Evolutionary conservation across 2,113 vertebrate genomes (phyloP).

Genomic region (Pteruthius melanotis): DNA sequence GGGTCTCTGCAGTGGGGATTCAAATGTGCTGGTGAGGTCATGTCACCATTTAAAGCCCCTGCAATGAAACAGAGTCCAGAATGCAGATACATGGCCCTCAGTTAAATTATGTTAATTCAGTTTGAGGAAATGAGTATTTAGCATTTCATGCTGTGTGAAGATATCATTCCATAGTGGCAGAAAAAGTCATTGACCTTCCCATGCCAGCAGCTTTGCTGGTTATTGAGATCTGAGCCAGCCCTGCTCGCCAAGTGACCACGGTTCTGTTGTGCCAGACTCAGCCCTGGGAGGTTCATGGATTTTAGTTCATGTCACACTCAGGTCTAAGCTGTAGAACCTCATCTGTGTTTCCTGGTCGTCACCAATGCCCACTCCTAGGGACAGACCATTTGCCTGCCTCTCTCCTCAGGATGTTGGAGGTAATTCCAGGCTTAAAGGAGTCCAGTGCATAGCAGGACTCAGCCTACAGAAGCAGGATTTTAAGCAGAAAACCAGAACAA

Average conservation of each 20-base stretch:
- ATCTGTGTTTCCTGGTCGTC: neutral
- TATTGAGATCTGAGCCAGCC: neutral
- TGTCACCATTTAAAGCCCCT: neutral
- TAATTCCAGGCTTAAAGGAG: neutral
- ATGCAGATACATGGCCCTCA: neutral
- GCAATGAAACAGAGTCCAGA: neutral
- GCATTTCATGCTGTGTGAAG: neutral
- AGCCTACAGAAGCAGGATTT: neutral
- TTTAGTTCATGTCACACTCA: neutral
- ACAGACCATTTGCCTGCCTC: neutral
- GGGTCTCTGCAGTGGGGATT: neutral
- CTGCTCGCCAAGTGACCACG: neutral
- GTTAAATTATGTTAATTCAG: neutral
- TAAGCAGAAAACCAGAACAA: neutral
- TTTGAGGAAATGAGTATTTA: neutral
- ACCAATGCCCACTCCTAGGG: neutral
- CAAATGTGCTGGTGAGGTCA: neutral
- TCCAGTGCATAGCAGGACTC: neutral
- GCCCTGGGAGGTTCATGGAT: neutral
- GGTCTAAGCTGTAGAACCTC: neutral
- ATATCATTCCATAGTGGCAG: neutral
- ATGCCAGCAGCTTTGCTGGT: neutral
- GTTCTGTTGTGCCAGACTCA: rapidly evolving
- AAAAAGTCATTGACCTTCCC: neutral
- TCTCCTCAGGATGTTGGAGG: neutral